phyloP scores from a whole-genome alignment of 2,888 invertebrate genomes.

The Ectemnius lituratus region DNA sequence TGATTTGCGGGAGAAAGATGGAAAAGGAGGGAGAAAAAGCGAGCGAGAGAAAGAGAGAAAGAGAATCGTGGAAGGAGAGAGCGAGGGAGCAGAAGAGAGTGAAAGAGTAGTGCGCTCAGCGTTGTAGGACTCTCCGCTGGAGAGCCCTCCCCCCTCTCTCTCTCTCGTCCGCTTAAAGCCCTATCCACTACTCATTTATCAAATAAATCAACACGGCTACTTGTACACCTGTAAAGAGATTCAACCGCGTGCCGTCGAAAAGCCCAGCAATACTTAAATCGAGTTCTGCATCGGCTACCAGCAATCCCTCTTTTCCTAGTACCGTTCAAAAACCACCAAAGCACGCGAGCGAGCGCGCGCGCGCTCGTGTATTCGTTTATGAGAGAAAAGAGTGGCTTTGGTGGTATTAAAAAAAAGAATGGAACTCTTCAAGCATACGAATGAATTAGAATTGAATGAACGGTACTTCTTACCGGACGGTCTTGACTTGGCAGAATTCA shows the following conservation, averaged over 20 bases:
- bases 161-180: conserved; percentile 67
- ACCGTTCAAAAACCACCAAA: background rate
- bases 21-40: conserved; percentile 27
- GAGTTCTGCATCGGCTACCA: conserved; percentile 31
- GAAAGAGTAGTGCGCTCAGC: conserved; percentile 73
- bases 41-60: conserved; percentile 13
- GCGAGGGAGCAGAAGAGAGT: conserved; percentile 56
- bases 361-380: no score
- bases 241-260: conserved; percentile 59
- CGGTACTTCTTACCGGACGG: no score
- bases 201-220: conserved; percentile 76
- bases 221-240: conserved; percentile 73
- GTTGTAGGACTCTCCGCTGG: conserved; percentile 76
- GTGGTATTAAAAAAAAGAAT: no score
- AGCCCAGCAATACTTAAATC: conserved; percentile 43
- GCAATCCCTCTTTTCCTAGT: background rate
- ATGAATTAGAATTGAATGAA: no score
- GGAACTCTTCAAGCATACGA: no score
- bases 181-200: conserved; percentile 75
- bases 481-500: no score
- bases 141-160: conserved; percentile 72
- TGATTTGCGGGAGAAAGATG: conserved; percentile 51
- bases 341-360: background rate
- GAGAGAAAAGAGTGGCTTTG: background rate
- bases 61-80: conserved; percentile 17